Evolutionary conservation across 2,113 vertebrate species (phyloP).

Genomic region (Nicator chloris): DNA sequence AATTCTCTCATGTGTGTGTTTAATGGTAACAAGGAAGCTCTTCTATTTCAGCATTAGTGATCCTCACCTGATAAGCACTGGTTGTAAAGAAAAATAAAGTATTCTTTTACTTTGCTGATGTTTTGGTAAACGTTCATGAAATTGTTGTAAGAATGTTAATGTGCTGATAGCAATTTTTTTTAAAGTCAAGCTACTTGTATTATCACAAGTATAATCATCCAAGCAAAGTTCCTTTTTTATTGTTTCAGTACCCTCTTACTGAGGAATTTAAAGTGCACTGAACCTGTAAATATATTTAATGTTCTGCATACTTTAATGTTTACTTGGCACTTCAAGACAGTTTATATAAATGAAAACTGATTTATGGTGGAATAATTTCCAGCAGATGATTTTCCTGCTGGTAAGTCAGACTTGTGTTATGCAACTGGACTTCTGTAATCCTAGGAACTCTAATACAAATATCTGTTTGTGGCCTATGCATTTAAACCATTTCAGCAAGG

Average conservation of each 20-base stretch:
- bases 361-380: constrained; percentile 15
- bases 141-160: neutral
- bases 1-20: neutral
- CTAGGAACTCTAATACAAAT: neutral
- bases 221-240: constrained; percentile 30
- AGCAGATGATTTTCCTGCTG: neutral
- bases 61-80: neutral
- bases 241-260: neutral
- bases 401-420: constrained; percentile 28
- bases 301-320: constrained; percentile 17
- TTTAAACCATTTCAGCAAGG: constrained; percentile 41
- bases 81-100: neutral
- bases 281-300: constrained; percentile 34
- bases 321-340: constrained; percentile 43
- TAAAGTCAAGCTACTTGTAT: neutral
- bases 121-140: constrained; percentile 11
- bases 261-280: constrained; percentile 64
- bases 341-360: constrained; percentile 38
- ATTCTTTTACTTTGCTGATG: neutral
- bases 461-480: constrained; percentile 32
- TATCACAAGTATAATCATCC: neutral
- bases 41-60: neutral
- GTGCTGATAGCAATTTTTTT: neutral
- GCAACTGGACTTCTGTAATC: constrained; percentile 33
- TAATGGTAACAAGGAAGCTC: neutral